Conservation (phyloP, 1,140 invertebrate species). For the Coenobita brevimanus region DNA sequence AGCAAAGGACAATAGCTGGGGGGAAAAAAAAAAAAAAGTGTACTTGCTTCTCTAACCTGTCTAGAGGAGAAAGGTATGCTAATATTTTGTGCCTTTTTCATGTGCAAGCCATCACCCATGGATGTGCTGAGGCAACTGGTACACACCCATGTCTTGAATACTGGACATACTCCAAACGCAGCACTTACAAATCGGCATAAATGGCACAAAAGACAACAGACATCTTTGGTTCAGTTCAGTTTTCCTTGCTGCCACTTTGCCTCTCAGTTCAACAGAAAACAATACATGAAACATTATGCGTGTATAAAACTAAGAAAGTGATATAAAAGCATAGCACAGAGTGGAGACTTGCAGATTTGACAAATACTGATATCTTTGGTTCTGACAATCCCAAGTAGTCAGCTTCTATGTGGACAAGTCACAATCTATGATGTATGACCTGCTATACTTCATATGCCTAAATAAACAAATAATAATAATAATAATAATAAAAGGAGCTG, state of each 20-base stretch:
- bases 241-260: slow-evolving; percentile 51
- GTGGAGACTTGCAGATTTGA: slow-evolving; percentile 64
- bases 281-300: slow-evolving; percentile 49
- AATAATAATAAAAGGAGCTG: neutral
- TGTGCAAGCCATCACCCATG: slow-evolving; percentile 29
- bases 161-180: slow-evolving; percentile 9
- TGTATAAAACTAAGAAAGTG: slow-evolving; percentile 59
- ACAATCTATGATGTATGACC: slow-evolving; percentile 54
- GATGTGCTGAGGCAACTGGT: slow-evolving; percentile 7
- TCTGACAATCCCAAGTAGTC: slow-evolving; percentile 65
- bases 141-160: slow-evolving; percentile 13
- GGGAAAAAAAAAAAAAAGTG: slow-evolving; percentile 22
- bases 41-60: slow-evolving; percentile 15
- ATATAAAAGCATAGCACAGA: slow-evolving; percentile 57
- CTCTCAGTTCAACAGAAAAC: slow-evolving; percentile 58
- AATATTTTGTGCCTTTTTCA: neutral
- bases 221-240: slow-evolving; percentile 57
- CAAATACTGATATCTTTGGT: slow-evolving; percentile 68
- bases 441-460: slow-evolving; percentile 44
- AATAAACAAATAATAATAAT: neutral
- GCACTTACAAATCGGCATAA: slow-evolving; percentile 6
- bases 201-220: slow-evolving; percentile 50
- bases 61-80: slow-evolving; percentile 18
- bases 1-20: slow-evolving; percentile 28
- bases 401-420: slow-evolving; percentile 61